These are phyloP conservation scores for Olivierus martensii DNA, from an alignment of 1,140 invertebrate genomes.

Conservation along the genomic window DNA sequence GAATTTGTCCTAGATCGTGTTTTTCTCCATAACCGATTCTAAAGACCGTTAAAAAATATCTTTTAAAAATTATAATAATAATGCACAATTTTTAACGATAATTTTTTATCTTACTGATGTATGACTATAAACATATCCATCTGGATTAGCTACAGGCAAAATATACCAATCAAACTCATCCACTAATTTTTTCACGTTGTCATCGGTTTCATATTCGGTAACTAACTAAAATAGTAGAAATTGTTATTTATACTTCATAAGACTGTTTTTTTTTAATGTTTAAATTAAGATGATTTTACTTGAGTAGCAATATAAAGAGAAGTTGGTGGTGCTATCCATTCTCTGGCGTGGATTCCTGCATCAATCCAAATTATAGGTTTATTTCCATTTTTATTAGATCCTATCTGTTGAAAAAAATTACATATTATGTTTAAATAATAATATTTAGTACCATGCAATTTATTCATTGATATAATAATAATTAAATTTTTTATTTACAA, in stretches of 20 bases:
- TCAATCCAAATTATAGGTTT: conserved; percentile 20
- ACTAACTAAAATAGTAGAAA: conserved; percentile 35
- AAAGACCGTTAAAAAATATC: not conserved
- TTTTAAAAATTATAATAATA: too few species aligned
- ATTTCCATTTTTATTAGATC: not conserved
- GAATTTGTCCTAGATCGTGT: conserved; percentile 14
- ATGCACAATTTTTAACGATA: too few species aligned
- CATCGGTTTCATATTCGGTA: conserved; percentile 25
- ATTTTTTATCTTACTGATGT: conserved; percentile 18
- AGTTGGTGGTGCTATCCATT: conserved; percentile 81
- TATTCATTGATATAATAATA: too few species aligned
- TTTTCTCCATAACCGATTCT: conserved; percentile 24
- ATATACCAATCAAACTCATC: conserved; percentile 41
- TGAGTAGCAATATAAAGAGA: conserved; percentile 68
- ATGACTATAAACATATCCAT: conserved; percentile 50
- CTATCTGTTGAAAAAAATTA: conserved; percentile 3
- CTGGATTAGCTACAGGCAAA: conserved; percentile 51
- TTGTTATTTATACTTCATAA: not conserved
- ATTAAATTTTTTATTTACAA: too few species aligned
- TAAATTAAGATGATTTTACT: not conserved
- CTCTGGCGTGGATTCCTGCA: conserved; percentile 68
- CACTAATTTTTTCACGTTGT: conserved; percentile 25
- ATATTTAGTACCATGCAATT: too few species aligned
- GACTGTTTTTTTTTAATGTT: too few species aligned
- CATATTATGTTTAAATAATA: too few species aligned